Evolutionary conservation across 2,113 vertebrate species (phyloP).

Genomic region (Acrocephalus arundinaceus): DNA sequence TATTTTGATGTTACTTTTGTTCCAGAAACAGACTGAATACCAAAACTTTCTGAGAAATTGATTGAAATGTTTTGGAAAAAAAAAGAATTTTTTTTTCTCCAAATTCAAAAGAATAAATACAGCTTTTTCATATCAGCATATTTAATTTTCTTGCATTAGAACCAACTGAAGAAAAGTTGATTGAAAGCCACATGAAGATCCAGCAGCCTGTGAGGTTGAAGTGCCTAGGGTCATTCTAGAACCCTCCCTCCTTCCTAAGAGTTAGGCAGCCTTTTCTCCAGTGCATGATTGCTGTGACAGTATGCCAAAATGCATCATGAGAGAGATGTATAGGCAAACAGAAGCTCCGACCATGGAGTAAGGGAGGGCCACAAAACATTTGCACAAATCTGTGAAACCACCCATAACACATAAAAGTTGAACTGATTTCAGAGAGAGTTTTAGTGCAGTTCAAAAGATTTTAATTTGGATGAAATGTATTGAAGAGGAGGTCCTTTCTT

Average conservation of each 20-base stretch:
- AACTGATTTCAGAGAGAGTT: not conserved
- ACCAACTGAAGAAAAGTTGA: not conserved
- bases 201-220: not conserved
- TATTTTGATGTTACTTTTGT: not conserved
- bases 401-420: not conserved
- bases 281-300: not conserved
- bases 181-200: not conserved
- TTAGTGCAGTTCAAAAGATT: not conserved
- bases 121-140: not conserved
- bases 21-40: not conserved
- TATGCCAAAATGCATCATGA: not conserved
- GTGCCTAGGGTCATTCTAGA: not conserved
- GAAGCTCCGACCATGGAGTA: not conserved
- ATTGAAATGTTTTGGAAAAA: not conserved
- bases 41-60: not conserved
- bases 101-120: not conserved
- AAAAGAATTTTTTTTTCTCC: not conserved
- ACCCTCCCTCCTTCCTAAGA: not conserved
- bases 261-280: not conserved
- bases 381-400: not conserved
- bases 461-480: not conserved
- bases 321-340: not conserved
- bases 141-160: not conserved
- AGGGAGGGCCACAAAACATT: not conserved
- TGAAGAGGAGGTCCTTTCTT: not conserved